Evolutionary conservation across 1,140 invertebrate genomes (phyloP), one percentile per base, ranked within the genome.

Genomic region (Metopolophium dirhodum): DNA sequence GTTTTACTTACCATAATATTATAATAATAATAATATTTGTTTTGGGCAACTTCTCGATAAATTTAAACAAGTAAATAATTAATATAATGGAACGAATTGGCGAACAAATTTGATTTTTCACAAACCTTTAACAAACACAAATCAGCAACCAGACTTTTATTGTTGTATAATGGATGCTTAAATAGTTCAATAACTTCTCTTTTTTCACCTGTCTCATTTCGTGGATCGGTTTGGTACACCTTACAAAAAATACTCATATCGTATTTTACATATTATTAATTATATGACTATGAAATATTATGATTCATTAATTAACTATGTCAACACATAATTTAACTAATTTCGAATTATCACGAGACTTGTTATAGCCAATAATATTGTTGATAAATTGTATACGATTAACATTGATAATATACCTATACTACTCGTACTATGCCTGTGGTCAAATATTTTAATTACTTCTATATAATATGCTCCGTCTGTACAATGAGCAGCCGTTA

Each of bases 101-200:
- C 11, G 41, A 87, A 49, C 11, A 47, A n/a, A 87, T n/a, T n/a
- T n/a, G 30, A 87, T n/a, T 30, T 87, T 88, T 91, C 20, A 47
- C 77, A 54, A 41, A 93, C 91, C 77, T 93, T 93, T 83, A 93
- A 54, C n/a, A 93, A 45, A 93, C 91, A 93, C 41, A 93, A 93
- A 93, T 93, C 91, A 20, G 49, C 91, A 30, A 93, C 49, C 14
- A 93, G 18, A 26, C 3, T 54, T 26, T 23, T 85, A 86, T 86
- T 23, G n/a, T 93, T 54, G 37, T 37, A 93, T 45, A 85, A 85
- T 4, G 91, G 49, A 41, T 93, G 91, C 30, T 30, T 85, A 54
- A 54, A 54, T 1, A 41, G n/a, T 57, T 57, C 6, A 30, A 93
- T 51, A n/a, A 86, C 91, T 30, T 37, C 57, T 83, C 77, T 37